Base-by-base conservation (phyloP, 2,888 invertebrate species). In the Temnothorax ravouxi region DNA sequence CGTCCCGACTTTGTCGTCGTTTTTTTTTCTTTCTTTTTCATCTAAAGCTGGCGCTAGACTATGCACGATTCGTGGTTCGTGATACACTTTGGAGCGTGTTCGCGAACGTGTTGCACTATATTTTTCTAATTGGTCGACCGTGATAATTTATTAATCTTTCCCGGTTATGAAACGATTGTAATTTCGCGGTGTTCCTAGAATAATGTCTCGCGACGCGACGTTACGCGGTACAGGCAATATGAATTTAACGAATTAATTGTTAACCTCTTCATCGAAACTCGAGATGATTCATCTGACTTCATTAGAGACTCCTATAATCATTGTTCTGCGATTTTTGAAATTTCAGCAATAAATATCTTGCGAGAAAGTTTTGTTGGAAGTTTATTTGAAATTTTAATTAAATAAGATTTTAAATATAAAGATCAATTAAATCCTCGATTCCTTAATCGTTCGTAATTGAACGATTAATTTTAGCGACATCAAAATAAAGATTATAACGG, bases 141-240 rank as follows among this genome's bases (percentile, higher is more conserved):
- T 44, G 47, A 79, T 47, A 21, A 79, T 47, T 34, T 47, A 59
- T 71, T 79, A 79, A 69, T 69, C 56, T 79, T 59, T 47, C 56
- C 21, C 21, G 41, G 54, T 77, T 77, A 34, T 13, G 79, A 79
- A 79, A 79, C 21, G 13, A 67, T 54, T 41, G 34, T 61, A 61
- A 44, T 4, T 9, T 61, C 61, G 67, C 41, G 44, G 44, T 34
- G 21, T 38, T 64, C 11, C 34, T 62, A 25, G 18, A 67, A 34
- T 72, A 41, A 4, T 52, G 13, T n/a, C 25, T 64, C 13, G 13
- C 21, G 21, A 64, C 15, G 0, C 18, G 21, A 18, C 4, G 6
- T 56, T 25, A 41, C 11, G 52, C 18, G n/a, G 41, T 59, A 15
- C 13, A 25, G 8, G 1, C 4, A 15, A 4, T n/a, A 21, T n/a